Evolutionary conservation across 2,888 invertebrate species (phyloP), one percentile per base, ranked within the genome.

Genomic region (Acanthacorydalis orientalis): DNA sequence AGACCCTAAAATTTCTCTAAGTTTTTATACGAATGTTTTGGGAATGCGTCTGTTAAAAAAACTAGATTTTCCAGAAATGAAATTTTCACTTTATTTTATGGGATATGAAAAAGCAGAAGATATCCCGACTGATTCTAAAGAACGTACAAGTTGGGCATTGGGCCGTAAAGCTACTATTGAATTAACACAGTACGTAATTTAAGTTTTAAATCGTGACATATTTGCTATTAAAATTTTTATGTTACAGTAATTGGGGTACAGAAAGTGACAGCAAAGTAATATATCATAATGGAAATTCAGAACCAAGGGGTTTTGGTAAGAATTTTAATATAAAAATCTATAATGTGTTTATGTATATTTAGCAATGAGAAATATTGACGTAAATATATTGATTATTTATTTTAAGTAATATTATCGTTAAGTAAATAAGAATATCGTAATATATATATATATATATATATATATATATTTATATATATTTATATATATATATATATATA

Each of bases 241-340:
- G 54, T 77, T 76, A 16, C 67, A 93, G 92, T 62, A 95, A 95
- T 63, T 95, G 93, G 92, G 95, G 95, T 14, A 87, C 90, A 1
- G 95, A 95, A 68, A 78, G 74, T 47, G 86, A 91, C 57, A 70
- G 76, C 1, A 77, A 81, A 52, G 78, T 80, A 1, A 69, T 69
- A 45, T 92, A 93, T 63, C 92, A 95, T 64, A 89, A 81, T 61
- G 95, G 95, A 4, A 95, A 95, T 65, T 70, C 77, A 0, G 91
- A 92, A 12, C 93, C 92, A 0, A 71, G 83, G 51, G 93, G 93
- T 31, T 95, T 78, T 64, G 93, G 81, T 79, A 61, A 59, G 62
- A 57, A 41, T 43, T 45, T 43, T 43, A 47, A 14, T 39, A 23
- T 23, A 23, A 4, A 23, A 4, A 23, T 23, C 2, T 23, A 23